A percentile compares a stretch with the other conserved stretches of the same genome.
These are phyloP conservation scores for Mizuhopecten yessoensis DNA, from an alignment of 1,140 invertebrate genomes.

Conservation along the genomic window DNA sequence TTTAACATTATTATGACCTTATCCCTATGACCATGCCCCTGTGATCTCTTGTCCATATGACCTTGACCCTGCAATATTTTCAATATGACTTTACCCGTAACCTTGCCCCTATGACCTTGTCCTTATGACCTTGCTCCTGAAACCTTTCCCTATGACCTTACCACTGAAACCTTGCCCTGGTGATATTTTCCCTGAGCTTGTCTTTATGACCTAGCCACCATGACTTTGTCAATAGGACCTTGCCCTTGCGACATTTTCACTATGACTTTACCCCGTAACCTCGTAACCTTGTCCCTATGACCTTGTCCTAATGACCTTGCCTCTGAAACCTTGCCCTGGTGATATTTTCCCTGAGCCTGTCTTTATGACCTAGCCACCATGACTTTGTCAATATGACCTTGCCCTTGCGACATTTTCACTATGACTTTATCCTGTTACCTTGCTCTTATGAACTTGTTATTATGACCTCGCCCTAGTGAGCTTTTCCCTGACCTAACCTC, in stretches of 20 bases:
- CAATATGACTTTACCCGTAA: too few species aligned
- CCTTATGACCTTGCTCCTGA: too few species aligned
- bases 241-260: too few species aligned
- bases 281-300: background rate
- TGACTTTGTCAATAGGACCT: background rate
- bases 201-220: background rate
- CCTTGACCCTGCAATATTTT: too few species aligned
- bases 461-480: background rate
- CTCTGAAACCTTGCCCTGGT: background rate
- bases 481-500: background rate
- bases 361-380: background rate
- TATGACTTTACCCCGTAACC: background rate
- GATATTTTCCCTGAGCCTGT: background rate
- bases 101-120: too few species aligned
- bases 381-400: background rate
- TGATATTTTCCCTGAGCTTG: background rate
- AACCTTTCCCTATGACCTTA: too few species aligned
- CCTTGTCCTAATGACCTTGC: too few species aligned
- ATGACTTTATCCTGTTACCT: background rate
- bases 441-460: background rate
- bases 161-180: too few species aligned
- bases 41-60: too few species aligned
- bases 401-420: background rate
- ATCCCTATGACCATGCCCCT: too few species aligned
- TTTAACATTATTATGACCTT: too few species aligned